Conservation (phyloP, 1,140 invertebrate species). For the Stegodyphus dumicola region DNA sequence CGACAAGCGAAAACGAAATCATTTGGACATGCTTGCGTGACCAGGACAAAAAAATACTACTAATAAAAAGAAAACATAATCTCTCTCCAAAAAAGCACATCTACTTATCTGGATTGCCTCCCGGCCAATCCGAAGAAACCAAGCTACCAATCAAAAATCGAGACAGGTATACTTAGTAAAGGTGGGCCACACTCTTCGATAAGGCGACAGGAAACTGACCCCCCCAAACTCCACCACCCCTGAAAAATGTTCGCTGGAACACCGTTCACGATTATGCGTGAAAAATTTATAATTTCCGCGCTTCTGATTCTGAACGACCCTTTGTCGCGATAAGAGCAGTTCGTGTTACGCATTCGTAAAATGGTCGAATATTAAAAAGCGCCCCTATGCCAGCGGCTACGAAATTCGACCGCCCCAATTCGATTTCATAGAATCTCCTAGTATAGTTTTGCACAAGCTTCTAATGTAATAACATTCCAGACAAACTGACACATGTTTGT, state of each 20-base stretch:
- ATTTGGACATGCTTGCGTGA: too few relatives aligned
- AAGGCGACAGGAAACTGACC: slow-evolving; percentile 16
- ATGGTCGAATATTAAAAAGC: background rate
- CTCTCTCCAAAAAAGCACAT: background rate
- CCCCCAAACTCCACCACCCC: background rate
- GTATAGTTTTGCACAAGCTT: too few relatives aligned
- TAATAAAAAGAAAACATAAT: background rate
- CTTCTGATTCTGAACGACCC: slow-evolving; percentile 8
- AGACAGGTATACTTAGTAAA: slow-evolving; percentile 34
- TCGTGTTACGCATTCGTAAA: slow-evolving; percentile 24
- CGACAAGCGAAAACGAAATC: too few relatives aligned
- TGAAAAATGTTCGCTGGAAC: too few relatives aligned
- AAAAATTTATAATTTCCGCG: slow-evolving; percentile 45
- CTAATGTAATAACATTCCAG: too few relatives aligned
- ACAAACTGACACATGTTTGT: too few relatives aligned
- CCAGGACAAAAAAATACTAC: too few relatives aligned
- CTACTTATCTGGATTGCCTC: slow-evolving; percentile 49
- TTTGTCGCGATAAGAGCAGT: slow-evolving; percentile 14
- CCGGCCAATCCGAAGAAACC: slow-evolving; percentile 31
- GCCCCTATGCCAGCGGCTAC: background rate
- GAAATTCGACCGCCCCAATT: slow-evolving; percentile 21
- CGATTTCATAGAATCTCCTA: background rate
- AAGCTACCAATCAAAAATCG: slow-evolving; percentile 49
- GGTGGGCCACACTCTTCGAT: slow-evolving; percentile 47
- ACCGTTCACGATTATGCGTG: background rate